Evolutionary conservation across 1,140 invertebrate species (phyloP).

Genomic region (Heliconius hewitsoni): DNA sequence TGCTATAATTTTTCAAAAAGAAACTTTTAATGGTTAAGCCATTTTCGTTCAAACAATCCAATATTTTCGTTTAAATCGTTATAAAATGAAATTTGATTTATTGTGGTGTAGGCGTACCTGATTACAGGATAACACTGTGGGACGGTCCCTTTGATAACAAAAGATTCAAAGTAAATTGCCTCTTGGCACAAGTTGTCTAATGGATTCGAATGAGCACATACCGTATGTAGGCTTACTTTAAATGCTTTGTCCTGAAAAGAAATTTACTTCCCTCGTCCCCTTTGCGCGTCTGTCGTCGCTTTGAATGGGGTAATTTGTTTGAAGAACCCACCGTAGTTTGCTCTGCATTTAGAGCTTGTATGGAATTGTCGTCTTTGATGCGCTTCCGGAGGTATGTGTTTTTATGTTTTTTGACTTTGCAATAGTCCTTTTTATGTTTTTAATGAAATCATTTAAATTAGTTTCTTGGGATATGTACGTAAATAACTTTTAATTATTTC

Average conservation of each 20-base stretch:
- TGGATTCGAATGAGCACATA: slow-evolving; percentile 74
- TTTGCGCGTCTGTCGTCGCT: slow-evolving; percentile 63
- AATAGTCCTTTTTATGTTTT: background rate
- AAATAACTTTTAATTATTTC: too few relatives aligned
- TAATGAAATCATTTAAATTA: background rate
- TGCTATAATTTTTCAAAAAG: too few relatives aligned
- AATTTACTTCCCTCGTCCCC: slow-evolving; percentile 60
- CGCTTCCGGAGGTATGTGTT: background rate
- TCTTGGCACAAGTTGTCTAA: slow-evolving; percentile 61
- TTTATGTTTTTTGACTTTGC: background rate
- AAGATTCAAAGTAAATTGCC: slow-evolving; percentile 69
- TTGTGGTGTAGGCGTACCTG: slow-evolving; percentile 36
- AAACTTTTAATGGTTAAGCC: background rate
- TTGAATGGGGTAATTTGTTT: slow-evolving; percentile 69
- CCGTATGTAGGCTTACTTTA: slow-evolving; percentile 67
- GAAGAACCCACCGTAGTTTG: slow-evolving; percentile 48
- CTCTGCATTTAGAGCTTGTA: slow-evolving; percentile 46
- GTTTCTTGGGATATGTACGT: too few relatives aligned
- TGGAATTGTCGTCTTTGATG: slow-evolving; percentile 20
- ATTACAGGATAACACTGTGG: slow-evolving; percentile 59
- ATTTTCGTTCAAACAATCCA: background rate
- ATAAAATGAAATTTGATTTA: slow-evolving; percentile 26
- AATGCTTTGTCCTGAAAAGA: slow-evolving; percentile 74
- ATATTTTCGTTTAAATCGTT: background rate
- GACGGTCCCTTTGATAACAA: slow-evolving; percentile 62